Percentiles rank a stretch among this genome's conserved stretches.
Conservation (phyloP, 2,113 vertebrate species). For the Zosterops japonicus region DNA sequence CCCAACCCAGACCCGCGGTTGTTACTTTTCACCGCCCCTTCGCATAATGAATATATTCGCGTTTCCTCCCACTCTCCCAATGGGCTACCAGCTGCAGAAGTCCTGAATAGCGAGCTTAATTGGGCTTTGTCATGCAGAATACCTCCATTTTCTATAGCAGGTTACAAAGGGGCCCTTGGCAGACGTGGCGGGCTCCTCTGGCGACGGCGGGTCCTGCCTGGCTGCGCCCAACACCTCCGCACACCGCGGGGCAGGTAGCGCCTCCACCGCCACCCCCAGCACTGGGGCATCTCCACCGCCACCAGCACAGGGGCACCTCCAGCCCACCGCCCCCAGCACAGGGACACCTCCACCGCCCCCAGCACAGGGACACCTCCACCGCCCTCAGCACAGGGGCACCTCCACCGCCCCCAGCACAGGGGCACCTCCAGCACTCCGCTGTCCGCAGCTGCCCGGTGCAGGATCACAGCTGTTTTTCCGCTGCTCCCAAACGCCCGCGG, state of each 20-base stretch:
- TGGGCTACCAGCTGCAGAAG: conserved; percentile 92
- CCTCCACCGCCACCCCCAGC: neutral
- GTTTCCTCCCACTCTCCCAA: conserved; percentile 85
- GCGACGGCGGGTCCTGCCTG: conserved; percentile 39
- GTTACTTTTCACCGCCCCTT: conserved; percentile 22
- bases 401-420: accelerated
- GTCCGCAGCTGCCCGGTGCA: neutral
- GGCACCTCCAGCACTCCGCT: neutral
- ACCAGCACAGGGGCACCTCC: neutral
- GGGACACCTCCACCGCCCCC: neutral
- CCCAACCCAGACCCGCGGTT: neutral
- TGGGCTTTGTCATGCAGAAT: conserved; percentile 98
- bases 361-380: neutral
- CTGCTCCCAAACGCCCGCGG: neutral
- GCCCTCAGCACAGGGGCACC: too few species aligned
- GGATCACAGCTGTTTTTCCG: neutral
- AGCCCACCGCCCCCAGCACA: accelerated
- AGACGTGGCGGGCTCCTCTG: conserved; percentile 69
- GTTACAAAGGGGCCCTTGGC: conserved; percentile 79
- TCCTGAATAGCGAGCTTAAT: conserved; percentile 93
- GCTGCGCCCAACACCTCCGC: conserved; percentile 70
- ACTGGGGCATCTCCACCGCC: neutral
- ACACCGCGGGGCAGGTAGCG: conserved; percentile 66
- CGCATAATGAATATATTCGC: conserved; percentile 78
- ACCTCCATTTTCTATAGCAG: conserved; percentile 84